phyloP scores from a whole-genome alignment of 1,140 invertebrate genomes.

The Meteorus sp. region DNA sequence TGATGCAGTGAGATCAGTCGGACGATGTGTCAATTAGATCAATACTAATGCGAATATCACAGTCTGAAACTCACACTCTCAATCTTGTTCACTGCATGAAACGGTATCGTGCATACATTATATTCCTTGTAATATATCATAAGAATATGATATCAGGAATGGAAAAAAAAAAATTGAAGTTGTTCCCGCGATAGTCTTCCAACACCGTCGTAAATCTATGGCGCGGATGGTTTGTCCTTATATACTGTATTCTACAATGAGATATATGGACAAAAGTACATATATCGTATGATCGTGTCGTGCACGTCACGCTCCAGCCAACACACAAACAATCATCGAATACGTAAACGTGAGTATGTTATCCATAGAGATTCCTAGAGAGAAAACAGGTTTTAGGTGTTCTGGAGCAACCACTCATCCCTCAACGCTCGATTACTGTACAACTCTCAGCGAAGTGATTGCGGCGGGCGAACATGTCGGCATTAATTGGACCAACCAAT shows the following conservation, averaged over 20 bases:
- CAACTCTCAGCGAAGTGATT: conserved; percentile 39
- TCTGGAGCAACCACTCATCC: conserved; percentile 41
- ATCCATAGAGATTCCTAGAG: not conserved
- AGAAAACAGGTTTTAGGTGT: conserved; percentile 52
- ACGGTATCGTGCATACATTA: no score
- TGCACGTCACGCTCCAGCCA: not conserved
- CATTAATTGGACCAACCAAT: conserved; percentile 59
- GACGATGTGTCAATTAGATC: no score
- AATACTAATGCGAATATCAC: no score
- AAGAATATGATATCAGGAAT: no score
- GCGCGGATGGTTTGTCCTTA: not conserved
- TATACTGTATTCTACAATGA: no score
- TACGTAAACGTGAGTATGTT: not conserved
- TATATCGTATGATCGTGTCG: not conserved
- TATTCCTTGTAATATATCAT: no score
- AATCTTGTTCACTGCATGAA: no score
- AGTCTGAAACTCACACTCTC: no score
- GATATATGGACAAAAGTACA: no score
- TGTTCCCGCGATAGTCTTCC: not conserved
- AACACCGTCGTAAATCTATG: not conserved
- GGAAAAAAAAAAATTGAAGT: not conserved
- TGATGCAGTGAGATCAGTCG: no score
- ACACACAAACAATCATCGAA: not conserved
- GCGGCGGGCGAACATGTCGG: conserved; percentile 55
- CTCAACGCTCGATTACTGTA: conserved; percentile 30